Evolutionary conservation across 2,797 vertebrate species (phyloP), one percentile per base, ranked within the genome.

Genomic region (Tenualosa thibaudeaui): DNA sequence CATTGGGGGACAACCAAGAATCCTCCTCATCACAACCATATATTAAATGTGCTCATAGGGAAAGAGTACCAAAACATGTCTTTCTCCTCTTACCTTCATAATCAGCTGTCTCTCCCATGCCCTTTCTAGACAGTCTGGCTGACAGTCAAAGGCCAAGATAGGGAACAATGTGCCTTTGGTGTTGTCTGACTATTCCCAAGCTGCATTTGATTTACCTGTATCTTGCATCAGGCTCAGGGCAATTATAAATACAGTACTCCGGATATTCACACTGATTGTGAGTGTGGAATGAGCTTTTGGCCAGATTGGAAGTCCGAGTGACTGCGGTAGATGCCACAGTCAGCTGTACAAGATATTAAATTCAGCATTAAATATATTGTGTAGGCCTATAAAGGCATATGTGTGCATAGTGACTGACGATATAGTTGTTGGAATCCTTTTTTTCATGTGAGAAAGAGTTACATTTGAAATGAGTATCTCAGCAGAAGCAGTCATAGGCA

Each of bases 381-480:
- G 10, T 37, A 68, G 62, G 31, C 62, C 13, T 37, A 68, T 10
- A 68, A 83, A 81, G 81, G 75, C 81, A 81, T 37, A 68, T 31
- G n/a, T 81, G 65, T 81, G 75, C 81, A 81, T 68, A 43, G 62
- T 86, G 86, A 81, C 62, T 83, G 84, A 83, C 84, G 78, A 60
- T 84, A 83, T 87, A 53, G 75, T 71, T 37, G 7, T 51, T 82
- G 71, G 51, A 71, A 65, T 68, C 81, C 46, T 31, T 46, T 68
- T 43, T 82, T 58, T 85, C 58, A 86, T 26, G 31, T 40, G 68
- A 15, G 26, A 31, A 26, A 71, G 26, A 37, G 31, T 15, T 40
- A 17, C 10, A 2, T 40, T 71, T 15, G 26, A 37, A 26, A 13
- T 40, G 37, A 82, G 82, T 43, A 83, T 86, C 71, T 53, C 49